Evolutionary conservation across 2,888 invertebrate species (phyloP), one percentile per base, ranked within the genome.

Genomic region (Drosophila pseudotalamancana): DNA sequence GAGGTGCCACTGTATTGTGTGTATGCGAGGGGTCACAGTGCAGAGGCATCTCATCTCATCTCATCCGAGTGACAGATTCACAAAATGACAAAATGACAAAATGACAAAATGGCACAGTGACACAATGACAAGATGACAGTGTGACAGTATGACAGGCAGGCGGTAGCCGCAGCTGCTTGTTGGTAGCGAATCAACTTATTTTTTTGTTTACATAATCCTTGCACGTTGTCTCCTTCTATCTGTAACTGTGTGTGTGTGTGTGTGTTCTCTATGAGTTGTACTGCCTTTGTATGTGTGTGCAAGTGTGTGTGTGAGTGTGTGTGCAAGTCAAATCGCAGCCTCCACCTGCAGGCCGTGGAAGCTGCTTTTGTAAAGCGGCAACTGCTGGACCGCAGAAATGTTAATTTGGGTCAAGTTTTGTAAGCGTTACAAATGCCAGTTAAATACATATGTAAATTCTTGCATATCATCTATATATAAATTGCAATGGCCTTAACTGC

Each of bases 191-290:
- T 69, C 76, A 85, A 81, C 74, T 70, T 77, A 79, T 79, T 78
- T 79, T 78, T 82, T 88, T 84, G 83, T 84, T 84, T 84, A 84
- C 83, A 84, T 84, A 84, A 84, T 88, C 88, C 86, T 77, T 79
- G 62, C 79, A 83, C 86, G 72, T 78, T 82, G 86, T 78, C 71
- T 87, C 37, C 39, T 37, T 61, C 61, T 51, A 14, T 55, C 23
- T 39, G 5, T 39, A 14, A 40, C 8, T 19, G 6, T 53, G 27
- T 53, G 16, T 56, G 19, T 48, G 6, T 46, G 35, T 54, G 16
- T 23, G 23, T 60, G 32, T n/a, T n/a, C n/a, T n/a, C n/a, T n/a
- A n/a, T n/a, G n/a, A n/a, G n/a, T n/a, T n/a, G n/a, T n/a, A n/a
- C n/a, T n/a, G n/a, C n/a, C n/a, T n/a, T n/a, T n/a, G n/a, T n/a